Percentiles rank a stretch among this genome's conserved stretches.
phyloP scores from a whole-genome alignment of 2,797 vertebrate genomes.

The Stomatorhinus walkeri region DNA sequence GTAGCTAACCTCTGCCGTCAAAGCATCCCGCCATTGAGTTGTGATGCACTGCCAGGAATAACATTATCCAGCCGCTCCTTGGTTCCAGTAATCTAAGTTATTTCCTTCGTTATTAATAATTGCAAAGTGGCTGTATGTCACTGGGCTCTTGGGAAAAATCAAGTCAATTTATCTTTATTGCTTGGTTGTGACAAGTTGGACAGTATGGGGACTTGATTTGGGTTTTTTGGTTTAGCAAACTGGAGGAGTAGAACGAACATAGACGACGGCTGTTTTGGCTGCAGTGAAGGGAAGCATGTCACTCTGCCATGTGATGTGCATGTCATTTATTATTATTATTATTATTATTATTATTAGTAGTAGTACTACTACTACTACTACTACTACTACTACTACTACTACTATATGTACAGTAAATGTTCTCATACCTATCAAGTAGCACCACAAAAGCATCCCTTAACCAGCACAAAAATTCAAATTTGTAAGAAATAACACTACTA shows the following conservation, averaged over 20 bases:
- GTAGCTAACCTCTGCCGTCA: background rate
- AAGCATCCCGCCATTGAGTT: background rate
- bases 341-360: background rate
- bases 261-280: background rate
- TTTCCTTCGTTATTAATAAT: background rate
- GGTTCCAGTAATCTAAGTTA: background rate
- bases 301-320: background rate
- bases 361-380: no score
- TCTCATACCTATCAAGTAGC: background rate
- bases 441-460: background rate
- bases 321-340: background rate
- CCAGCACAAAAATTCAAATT: background rate
- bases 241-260: background rate
- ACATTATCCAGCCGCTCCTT: background rate
- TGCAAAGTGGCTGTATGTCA: background rate
- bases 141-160: slow-evolving; percentile 20
- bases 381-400: no score
- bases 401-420: background rate
- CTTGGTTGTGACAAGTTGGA: background rate
- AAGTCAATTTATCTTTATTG: slow-evolving; percentile 31
- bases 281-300: background rate
- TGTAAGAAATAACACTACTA: background rate
- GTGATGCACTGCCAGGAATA: slow-evolving; percentile 1
- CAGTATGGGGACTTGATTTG: background rate
- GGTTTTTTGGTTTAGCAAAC: background rate